Evolutionary conservation across 2,888 invertebrate species (phyloP).

Genomic region (Dichetophora obliterata): DNA sequence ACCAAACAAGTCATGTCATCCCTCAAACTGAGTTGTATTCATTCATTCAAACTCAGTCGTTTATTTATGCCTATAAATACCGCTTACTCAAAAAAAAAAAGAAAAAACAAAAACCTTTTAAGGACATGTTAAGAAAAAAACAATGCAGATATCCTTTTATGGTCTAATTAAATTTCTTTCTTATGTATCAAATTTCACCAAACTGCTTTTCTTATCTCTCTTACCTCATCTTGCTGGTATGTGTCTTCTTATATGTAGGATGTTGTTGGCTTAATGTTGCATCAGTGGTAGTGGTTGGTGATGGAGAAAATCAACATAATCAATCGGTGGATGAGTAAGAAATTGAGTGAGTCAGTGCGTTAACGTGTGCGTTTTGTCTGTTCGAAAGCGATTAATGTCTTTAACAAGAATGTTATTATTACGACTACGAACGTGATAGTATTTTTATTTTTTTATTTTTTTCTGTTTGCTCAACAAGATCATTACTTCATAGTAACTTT

Average conservation of each 20-base stretch:
- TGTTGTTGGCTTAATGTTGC: constrained; percentile 1
- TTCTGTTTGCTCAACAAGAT: too few species aligned
- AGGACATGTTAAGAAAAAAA: not conserved
- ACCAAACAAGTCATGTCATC: too few species aligned
- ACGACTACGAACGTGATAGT: not conserved
- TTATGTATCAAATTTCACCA: constrained; percentile 2
- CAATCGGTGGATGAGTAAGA: not conserved
- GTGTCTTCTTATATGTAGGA: not conserved
- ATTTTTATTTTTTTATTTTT: too few species aligned
- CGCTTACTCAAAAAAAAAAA: not conserved
- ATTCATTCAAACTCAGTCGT: too few species aligned
- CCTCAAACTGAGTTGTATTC: too few species aligned
- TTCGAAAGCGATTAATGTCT: constrained; percentile 2
- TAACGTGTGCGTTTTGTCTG: not conserved
- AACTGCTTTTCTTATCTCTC: not conserved
- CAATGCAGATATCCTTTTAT: not conserved
- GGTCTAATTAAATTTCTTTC: not conserved
- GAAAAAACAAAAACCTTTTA: constrained; percentile 5
- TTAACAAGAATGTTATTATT: not conserved
- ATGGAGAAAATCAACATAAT: not conserved
- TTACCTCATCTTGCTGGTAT: not conserved
- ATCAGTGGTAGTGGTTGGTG: not conserved
- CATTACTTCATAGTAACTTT: too few species aligned
- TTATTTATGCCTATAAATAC: too few species aligned
- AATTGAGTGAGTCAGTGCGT: not conserved